Percentiles rank a stretch among this genome's conserved stretches.
Conservation (phyloP, 2,797 vertebrate genomes). For the Mergus octosetaceus region DNA sequence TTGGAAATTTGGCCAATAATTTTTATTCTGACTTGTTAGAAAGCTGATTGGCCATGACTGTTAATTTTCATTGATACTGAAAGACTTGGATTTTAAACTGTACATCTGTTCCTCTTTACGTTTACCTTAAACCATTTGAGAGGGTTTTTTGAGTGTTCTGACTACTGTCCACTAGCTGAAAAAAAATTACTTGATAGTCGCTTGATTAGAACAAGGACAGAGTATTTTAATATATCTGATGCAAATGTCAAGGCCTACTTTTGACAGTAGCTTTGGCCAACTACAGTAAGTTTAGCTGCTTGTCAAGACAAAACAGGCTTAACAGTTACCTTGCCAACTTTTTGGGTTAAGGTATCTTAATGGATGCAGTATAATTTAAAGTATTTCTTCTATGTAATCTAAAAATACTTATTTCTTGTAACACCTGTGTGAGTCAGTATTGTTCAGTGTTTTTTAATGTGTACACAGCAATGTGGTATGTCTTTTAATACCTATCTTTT, state of each 20-base stretch:
- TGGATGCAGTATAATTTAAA: neutral
- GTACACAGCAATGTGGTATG: no score
- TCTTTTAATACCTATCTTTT: neutral
- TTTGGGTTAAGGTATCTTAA: neutral
- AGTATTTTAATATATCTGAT: neutral
- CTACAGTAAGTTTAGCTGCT: neutral
- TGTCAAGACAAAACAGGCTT: neutral
- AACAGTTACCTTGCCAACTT: neutral
- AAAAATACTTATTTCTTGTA: neutral
- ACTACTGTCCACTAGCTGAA: neutral
- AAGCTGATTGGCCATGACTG: neutral
- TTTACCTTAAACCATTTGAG: neutral
- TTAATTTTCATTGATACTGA: neutral
- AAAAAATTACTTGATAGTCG: neutral
- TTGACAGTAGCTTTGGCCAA: neutral
- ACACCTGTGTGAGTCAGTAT: neutral
- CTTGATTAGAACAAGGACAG: neutral
- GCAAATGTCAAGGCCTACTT: neutral
- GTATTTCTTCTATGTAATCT: neutral
- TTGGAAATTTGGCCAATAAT: neutral
- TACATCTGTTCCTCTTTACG: neutral
- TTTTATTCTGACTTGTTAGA: neutral
- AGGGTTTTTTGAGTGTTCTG: neutral
- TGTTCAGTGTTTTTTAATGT: neutral
- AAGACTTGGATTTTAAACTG: neutral